A percentile compares a stretch with the other conserved stretches of the same genome.
phyloP scores from a whole-genome alignment of 2,797 vertebrate genomes.

The Dallia pectoralis region DNA sequence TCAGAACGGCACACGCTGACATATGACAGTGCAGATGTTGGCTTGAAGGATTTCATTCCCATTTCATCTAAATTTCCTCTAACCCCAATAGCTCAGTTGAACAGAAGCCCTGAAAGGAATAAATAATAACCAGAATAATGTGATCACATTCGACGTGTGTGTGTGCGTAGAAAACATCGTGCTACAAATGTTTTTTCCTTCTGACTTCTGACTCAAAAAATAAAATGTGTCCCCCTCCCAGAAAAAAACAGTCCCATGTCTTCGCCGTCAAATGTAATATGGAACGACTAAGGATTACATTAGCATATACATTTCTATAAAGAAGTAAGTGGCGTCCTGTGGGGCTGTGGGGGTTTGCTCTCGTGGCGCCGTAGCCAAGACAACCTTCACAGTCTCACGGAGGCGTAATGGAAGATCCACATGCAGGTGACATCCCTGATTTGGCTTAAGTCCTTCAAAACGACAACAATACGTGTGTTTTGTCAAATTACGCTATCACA shows the following conservation, averaged over 20 bases:
- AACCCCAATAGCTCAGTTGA: constrained; percentile 29
- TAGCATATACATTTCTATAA: background rate
- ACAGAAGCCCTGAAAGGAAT: constrained; percentile 53
- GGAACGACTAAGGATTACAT: background rate
- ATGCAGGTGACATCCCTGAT: background rate
- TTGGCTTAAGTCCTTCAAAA: background rate
- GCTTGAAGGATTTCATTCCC: background rate
- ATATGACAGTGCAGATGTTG: constrained; percentile 12
- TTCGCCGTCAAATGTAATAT: background rate
- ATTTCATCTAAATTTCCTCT: constrained; percentile 7
- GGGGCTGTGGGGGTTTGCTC: background rate
- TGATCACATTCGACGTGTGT: constrained; percentile 9
- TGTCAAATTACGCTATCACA: background rate
- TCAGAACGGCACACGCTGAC: background rate
- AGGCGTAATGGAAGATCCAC: background rate
- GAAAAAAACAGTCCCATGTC: constrained; percentile 21
- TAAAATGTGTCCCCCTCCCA: constrained; percentile 5
- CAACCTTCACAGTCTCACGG: background rate
- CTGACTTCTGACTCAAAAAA: constrained; percentile 14
- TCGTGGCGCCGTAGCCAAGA: background rate
- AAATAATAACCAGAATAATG: constrained; percentile 40
- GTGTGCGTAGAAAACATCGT: constrained; percentile 30
- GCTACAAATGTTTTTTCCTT: constrained; percentile 41
- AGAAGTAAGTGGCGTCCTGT: background rate
- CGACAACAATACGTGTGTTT: background rate